These are phyloP conservation scores for Chunga burmeisteri DNA, from an alignment of 2,113 vertebrate species.

Conservation along the genomic window DNA sequence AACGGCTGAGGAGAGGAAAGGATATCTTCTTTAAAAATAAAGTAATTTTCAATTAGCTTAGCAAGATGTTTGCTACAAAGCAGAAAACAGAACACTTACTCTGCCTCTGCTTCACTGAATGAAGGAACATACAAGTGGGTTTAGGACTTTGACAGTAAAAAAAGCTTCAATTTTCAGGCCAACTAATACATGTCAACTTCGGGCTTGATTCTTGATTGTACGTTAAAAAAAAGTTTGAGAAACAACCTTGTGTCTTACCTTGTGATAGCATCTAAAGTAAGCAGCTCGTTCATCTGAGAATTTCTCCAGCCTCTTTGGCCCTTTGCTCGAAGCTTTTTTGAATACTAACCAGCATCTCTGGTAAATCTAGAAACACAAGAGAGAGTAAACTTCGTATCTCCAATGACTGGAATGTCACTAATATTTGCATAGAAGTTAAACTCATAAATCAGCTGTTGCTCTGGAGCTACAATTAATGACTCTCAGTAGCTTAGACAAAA, in stretches of 20 bases:
- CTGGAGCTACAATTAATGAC: background rate
- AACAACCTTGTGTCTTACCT: conserved; percentile 65
- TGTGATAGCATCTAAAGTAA: conserved; percentile 83
- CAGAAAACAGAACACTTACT: background rate
- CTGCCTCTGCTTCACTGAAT: background rate
- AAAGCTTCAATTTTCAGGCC: background rate
- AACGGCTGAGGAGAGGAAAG: background rate
- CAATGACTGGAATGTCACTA: background rate
- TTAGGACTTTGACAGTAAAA: background rate
- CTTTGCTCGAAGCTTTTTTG: conserved; percentile 87
- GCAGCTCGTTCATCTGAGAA: conserved; percentile 85
- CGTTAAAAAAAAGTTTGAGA: background rate
- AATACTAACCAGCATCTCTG: conserved; percentile 85
- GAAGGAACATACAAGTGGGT: background rate
- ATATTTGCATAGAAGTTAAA: background rate
- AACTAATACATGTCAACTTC: background rate
- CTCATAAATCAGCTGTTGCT: background rate
- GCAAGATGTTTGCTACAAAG: background rate
- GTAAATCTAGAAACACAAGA: conserved; percentile 79
- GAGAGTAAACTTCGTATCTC: background rate
- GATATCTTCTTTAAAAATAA: background rate
- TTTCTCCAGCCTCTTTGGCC: conserved; percentile 84
- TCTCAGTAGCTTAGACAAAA: background rate
- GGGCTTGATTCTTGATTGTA: background rate
- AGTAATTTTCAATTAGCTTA: background rate